Evolutionary conservation across 2,797 vertebrate species (phyloP).

Genomic region (Ceryle rudis): DNA sequence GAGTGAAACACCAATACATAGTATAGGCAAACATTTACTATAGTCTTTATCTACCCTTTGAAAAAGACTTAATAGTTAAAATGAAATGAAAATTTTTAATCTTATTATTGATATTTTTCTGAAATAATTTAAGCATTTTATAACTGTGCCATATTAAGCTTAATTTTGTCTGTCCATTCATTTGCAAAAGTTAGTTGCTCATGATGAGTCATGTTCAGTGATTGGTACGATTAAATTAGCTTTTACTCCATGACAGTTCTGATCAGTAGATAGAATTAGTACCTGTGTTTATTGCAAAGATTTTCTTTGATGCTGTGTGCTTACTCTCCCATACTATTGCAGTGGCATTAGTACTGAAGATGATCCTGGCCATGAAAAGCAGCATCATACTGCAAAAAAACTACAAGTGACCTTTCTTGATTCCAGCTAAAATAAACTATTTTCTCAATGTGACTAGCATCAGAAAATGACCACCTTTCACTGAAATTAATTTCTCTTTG

Average conservation of each 20-base stretch:
- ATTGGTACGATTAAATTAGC: not conserved
- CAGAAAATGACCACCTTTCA: not conserved
- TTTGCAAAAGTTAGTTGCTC: not conserved
- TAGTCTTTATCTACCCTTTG: not conserved
- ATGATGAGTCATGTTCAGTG: not conserved
- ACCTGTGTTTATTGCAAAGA: not conserved
- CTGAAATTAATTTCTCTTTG: not conserved
- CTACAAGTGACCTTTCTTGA: not conserved
- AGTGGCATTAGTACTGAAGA: not conserved
- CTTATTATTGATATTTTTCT: not conserved
- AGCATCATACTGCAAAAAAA: not conserved
- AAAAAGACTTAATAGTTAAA: not conserved
- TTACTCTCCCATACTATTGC: not conserved
- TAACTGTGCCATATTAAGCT: not conserved
- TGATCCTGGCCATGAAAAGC: not conserved
- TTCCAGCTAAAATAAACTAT: not conserved
- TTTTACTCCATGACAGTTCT: constrained; percentile 15
- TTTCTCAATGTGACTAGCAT: not conserved
- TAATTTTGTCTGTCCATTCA: not conserved
- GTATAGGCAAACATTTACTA: not conserved
- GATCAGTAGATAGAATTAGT: constrained; percentile 30
- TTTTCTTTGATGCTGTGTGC: not conserved
- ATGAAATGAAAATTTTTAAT: not conserved
- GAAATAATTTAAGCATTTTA: not conserved
- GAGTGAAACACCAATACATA: too few relatives aligned